Evolutionary conservation across 2,888 invertebrate genomes (phyloP).

Genomic region (Neoitamus cyanurus): DNA sequence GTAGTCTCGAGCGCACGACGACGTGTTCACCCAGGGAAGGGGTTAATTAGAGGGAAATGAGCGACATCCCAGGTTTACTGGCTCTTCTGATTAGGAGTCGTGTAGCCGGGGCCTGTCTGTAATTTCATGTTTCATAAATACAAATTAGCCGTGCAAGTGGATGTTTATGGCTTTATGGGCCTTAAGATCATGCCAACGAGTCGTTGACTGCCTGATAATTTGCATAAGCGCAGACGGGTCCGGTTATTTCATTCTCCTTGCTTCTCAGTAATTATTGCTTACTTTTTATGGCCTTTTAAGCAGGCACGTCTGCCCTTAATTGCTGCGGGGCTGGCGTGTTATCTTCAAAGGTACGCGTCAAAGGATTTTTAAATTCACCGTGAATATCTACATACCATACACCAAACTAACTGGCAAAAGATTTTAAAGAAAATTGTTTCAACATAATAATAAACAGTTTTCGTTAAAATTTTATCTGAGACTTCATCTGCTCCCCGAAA

Average conservation of each 20-base stretch:
- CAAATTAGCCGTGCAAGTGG: slow-evolving; percentile 9
- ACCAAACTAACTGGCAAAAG: too few relatives aligned
- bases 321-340: not conserved
- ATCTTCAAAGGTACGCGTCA: not conserved
- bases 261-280: not conserved
- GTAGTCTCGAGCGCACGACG: not conserved
- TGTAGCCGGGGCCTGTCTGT: not conserved
- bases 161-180: not conserved
- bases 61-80: not conserved
- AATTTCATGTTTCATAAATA: slow-evolving; percentile 29
- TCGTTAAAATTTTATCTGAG: too few relatives aligned
- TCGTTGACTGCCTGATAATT: not conserved
- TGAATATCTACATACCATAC: too few relatives aligned
- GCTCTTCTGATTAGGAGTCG: not conserved
- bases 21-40: not conserved
- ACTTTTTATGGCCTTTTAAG: not conserved
- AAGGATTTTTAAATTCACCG: not conserved
- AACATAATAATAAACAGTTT: too few relatives aligned
- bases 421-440: too few relatives aligned
- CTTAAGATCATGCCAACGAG: not conserved
- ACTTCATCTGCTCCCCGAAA: too few relatives aligned
- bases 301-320: not conserved
- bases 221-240: not conserved
- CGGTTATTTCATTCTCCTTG: not conserved
- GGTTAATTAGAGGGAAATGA: slow-evolving; percentile 14